phyloP scores from a whole-genome alignment of 2,797 vertebrate species.

The Hoplostethus atlanticus region DNA sequence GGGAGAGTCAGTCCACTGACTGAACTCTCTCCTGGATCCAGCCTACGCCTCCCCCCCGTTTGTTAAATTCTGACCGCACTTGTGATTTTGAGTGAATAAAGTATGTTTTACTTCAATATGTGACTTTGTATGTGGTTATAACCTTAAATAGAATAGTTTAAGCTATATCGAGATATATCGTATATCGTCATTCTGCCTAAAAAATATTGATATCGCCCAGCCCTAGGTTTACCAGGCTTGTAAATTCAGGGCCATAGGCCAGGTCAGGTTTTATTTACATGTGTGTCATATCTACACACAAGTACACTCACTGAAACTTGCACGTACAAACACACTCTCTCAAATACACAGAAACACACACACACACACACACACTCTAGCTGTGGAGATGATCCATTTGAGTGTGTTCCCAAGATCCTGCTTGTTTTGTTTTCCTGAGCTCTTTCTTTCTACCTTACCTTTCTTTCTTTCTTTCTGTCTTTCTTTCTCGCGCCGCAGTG shows the following conservation, averaged over 20 bases:
- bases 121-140: too few species aligned
- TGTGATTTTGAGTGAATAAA: too few species aligned
- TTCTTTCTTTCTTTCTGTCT: conserved; percentile 20
- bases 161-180: too few species aligned
- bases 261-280: not conserved
- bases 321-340: not conserved
- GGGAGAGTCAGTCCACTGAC: too few species aligned
- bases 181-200: too few species aligned
- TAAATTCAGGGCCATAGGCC: not conserved
- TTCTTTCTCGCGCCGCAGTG: conserved; percentile 82
- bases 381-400: not conserved
- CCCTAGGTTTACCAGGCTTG: not conserved
- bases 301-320: not conserved
- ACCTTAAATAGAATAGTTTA: too few species aligned
- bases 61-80: too few species aligned
- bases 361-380: conserved; percentile 4
- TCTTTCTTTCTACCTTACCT: conserved; percentile 7
- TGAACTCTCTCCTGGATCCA: too few species aligned
- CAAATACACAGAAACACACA: conserved; percentile 1
- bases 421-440: conserved; percentile 35
- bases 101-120: too few species aligned
- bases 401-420: conserved; percentile 36
- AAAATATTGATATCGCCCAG: too few species aligned
- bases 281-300: not conserved
- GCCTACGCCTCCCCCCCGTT: too few species aligned